Conservation (phyloP, 2,113 vertebrate species). For the Bostrychus sinensis region DNA sequence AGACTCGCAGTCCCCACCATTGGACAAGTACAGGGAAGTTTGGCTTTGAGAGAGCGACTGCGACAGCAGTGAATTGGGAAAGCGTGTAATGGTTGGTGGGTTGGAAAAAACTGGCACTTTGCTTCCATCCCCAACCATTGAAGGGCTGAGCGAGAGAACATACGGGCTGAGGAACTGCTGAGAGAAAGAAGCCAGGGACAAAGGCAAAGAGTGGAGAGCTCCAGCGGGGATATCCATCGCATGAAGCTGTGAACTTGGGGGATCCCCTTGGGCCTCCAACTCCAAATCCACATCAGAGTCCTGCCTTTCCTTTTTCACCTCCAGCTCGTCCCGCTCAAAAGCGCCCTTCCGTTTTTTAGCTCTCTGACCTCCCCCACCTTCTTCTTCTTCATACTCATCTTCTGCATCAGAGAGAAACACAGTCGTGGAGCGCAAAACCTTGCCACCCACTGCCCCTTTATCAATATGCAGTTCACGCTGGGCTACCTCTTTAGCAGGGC, state of each 20-base stretch:
- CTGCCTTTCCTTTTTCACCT: conserved; percentile 74
- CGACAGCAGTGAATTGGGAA: conserved; percentile 67
- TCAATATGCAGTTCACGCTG: conserved; percentile 58
- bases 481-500: conserved; percentile 66
- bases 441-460: conserved; percentile 71
- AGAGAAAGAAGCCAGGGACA: conserved; percentile 77
- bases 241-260: conserved; percentile 68
- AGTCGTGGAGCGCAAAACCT: conserved; percentile 80
- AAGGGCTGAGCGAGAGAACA: conserved; percentile 75
- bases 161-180: conserved; percentile 79
- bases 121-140: conserved; percentile 66
- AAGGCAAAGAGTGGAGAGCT: conserved; percentile 74
- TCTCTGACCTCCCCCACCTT: conserved; percentile 49
- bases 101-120: conserved; percentile 73
- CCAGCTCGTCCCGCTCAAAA: conserved; percentile 70
- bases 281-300: conserved; percentile 79
- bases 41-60: conserved; percentile 66
- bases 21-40: conserved; percentile 66
- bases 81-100: conserved; percentile 66
- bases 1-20: conserved; percentile 76
- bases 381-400: conserved; percentile 81
- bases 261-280: conserved; percentile 79
- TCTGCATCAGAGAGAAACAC: conserved; percentile 83
- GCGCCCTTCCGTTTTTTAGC: conserved; percentile 70
- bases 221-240: conserved; percentile 57